phyloP scores from a whole-genome alignment of 37 sponge, comb jelly and placozoan genomes.

The Ephydatia muelleri region DNA sequence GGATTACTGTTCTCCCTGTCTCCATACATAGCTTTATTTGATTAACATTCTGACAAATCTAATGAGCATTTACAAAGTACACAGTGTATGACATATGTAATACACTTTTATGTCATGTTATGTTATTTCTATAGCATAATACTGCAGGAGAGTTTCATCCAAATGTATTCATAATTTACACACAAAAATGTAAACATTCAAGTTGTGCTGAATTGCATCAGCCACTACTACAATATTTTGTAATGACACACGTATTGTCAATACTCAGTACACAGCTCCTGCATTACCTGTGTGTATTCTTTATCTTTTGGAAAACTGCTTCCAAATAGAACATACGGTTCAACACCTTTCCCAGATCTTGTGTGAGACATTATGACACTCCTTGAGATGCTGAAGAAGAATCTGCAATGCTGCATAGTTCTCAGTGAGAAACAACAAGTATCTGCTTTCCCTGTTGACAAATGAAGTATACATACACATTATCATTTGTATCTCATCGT shows the following conservation, averaged over 20 bases:
- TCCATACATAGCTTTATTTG: slow-evolving; percentile 63
- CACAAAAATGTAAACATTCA: too few relatives aligned
- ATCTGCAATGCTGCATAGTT: slow-evolving; percentile 64
- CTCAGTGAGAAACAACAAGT: slow-evolving; percentile 61
- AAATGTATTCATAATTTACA: too few relatives aligned
- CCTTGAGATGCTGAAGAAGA: slow-evolving; percentile 21
- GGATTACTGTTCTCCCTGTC: slow-evolving; percentile 53
- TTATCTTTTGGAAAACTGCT: slow-evolving; percentile 72
- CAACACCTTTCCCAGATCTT: neutral
- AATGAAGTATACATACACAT: neutral
- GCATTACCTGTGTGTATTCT: slow-evolving; percentile 64
- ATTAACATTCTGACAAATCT: slow-evolving; percentile 64
- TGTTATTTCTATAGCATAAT: slow-evolving; percentile 1
- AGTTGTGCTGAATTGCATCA: too few relatives aligned
- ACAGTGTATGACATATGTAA: neutral
- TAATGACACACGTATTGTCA: too few relatives aligned
- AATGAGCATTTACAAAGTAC: neutral
- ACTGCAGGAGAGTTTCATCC: too few relatives aligned
- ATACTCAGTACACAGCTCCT: slow-evolving; percentile 2
- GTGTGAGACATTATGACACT: slow-evolving; percentile 9
- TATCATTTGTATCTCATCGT: slow-evolving; percentile 68
- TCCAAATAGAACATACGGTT: slow-evolving; percentile 55
- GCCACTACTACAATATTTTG: too few relatives aligned
- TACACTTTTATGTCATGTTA: neutral
- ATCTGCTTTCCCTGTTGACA: slow-evolving; percentile 57